These are phyloP conservation scores for Pseudeuparius sepicola DNA, from an alignment of 2,888 invertebrate species.

Conservation along the genomic window DNA sequence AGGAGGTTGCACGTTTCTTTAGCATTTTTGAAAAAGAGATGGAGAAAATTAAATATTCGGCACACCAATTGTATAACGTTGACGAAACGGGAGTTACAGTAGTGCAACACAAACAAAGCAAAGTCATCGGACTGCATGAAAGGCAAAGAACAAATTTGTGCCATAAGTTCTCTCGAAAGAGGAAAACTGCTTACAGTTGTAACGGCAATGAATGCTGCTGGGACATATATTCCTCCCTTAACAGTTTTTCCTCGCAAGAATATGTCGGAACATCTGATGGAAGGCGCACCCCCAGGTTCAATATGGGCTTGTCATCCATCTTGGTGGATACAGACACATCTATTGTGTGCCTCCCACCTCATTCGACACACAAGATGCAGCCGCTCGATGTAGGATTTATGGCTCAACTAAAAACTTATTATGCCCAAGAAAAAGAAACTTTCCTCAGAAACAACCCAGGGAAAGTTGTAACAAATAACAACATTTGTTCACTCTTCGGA, in stretches of 20 bases:
- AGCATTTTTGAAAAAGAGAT: conserved; percentile 20
- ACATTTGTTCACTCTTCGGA: too few species aligned
- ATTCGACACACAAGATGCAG: too few species aligned
- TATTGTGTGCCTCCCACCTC: too few species aligned
- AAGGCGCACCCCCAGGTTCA: conserved; percentile 4
- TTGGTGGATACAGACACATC: too few species aligned
- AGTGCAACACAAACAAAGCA: conserved; percentile 7
- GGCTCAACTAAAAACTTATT: too few species aligned
- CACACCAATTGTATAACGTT: conserved; percentile 9
- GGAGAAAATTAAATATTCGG: conserved; percentile 7
- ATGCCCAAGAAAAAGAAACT: too few species aligned
- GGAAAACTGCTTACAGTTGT: conserved; percentile 8
- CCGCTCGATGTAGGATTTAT: too few species aligned
- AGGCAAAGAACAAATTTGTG: conserved; percentile 6
- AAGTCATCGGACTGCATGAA: conserved; percentile 1
- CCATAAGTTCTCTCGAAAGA: conserved; percentile 4
- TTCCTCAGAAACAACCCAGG: too few species aligned
- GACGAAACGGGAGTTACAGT: conserved; percentile 10
- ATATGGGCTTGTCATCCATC: conserved; percentile 9
- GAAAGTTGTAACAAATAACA: too few species aligned
- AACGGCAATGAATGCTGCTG: not conserved
- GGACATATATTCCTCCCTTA: conserved; percentile 2
- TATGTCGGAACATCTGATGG: conserved; percentile 8
- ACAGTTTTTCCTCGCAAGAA: conserved; percentile 9
- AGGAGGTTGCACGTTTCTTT: conserved; percentile 22